Conservation (phyloP, 2,888 invertebrate species). For the Bembecia ichneumoniformis region DNA sequence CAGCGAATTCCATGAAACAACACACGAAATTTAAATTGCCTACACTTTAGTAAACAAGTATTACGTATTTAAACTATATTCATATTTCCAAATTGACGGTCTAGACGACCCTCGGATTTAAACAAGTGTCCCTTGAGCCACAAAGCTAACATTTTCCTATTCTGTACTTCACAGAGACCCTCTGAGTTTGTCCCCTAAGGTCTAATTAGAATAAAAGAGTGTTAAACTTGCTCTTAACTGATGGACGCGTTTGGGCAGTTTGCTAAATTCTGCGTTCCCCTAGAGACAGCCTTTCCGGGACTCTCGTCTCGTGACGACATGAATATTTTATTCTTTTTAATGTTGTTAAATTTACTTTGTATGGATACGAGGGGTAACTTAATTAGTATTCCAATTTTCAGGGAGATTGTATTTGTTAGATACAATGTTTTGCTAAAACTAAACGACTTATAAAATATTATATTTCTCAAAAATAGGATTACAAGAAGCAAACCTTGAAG, state of each 20-base stretch:
- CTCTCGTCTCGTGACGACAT: conserved; percentile 22
- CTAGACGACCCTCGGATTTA: conserved; percentile 33
- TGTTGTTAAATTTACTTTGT: conserved; percentile 8
- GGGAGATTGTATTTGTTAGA: not conserved
- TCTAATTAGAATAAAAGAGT: conserved; percentile 65
- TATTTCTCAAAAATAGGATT: no score
- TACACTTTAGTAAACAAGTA: not conserved
- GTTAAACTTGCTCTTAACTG: conserved; percentile 51
- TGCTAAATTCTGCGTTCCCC: conserved; percentile 18
- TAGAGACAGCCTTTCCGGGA: conserved; percentile 16
- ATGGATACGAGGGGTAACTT: conserved; percentile 1
- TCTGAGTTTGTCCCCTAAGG: conserved; percentile 40
- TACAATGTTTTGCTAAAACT: not conserved
- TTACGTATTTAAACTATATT: conserved; percentile 6
- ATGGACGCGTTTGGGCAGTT: conserved; percentile 37
- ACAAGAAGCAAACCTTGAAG: no score
- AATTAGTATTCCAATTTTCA: conserved; percentile 1
- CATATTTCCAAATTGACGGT: conserved; percentile 15
- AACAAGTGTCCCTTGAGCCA: conserved; percentile 32
- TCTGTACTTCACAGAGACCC: conserved; percentile 21
- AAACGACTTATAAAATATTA: no score
- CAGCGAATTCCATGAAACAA: no score
- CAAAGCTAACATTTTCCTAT: conserved; percentile 30
- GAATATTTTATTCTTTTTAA: conserved; percentile 26
- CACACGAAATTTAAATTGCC: no score